phyloP scores from a whole-genome alignment of 2,888 invertebrate genomes.

The Dynastes tityus region DNA sequence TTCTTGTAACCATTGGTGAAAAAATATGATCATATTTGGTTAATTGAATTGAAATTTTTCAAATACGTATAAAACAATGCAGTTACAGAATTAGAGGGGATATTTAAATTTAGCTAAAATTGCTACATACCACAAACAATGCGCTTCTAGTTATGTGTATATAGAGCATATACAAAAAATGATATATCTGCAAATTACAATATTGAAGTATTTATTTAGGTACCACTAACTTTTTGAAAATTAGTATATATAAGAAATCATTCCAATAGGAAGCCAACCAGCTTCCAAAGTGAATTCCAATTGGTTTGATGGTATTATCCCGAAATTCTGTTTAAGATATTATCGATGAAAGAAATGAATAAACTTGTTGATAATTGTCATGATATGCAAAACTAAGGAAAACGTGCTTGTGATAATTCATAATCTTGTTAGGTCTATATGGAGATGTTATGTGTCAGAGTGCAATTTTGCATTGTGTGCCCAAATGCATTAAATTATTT shows the following conservation, averaged over 20 bases:
- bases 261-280: constrained; percentile 4
- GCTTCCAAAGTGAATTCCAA: too few species aligned
- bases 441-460: constrained; percentile 9
- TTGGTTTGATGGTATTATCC: neutral
- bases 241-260: constrained; percentile 10
- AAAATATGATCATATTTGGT: neutral
- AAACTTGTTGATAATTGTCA: neutral
- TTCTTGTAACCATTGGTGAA: neutral
- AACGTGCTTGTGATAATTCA: constrained; percentile 33
- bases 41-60: constrained; percentile 2
- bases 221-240: constrained; percentile 15
- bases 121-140: constrained; percentile 34
- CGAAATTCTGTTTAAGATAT: constrained; percentile 18
- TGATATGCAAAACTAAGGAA: neutral
- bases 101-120: constrained; percentile 40
- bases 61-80: constrained; percentile 18
- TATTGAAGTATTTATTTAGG: constrained; percentile 32
- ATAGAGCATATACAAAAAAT: constrained; percentile 33
- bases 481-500: constrained; percentile 24
- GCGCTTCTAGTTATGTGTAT: constrained; percentile 39
- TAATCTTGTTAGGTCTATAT: constrained; percentile 25
- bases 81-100: constrained; percentile 26
- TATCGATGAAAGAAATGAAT: constrained; percentile 31
- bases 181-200: constrained; percentile 12
- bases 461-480: constrained; percentile 31